Evolutionary conservation across 2,888 invertebrate genomes (phyloP).

Genomic region (Pogonocherus hispidulus): DNA sequence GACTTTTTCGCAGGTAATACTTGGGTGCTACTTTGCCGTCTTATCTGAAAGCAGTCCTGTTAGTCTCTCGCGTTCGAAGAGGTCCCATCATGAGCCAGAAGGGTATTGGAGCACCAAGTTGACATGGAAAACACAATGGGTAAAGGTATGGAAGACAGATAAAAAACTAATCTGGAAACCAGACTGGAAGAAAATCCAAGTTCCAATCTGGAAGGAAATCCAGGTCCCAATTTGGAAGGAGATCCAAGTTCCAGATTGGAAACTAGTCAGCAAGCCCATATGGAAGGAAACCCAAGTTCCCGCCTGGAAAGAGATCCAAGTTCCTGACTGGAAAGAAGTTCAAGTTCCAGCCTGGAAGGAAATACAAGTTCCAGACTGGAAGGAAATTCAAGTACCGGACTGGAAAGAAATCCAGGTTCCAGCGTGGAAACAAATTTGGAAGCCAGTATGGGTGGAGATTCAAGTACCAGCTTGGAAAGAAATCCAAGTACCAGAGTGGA

Average conservation of each 20-base stretch:
- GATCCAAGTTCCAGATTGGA: constrained; percentile 83
- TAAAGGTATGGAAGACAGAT: constrained; percentile 81
- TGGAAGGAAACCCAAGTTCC: constrained; percentile 88
- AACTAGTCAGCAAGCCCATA: constrained; percentile 78
- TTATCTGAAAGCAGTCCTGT: constrained; percentile 64
- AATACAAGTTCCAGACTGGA: constrained; percentile 79
- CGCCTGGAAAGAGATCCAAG: constrained; percentile 82
- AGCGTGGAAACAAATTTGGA: constrained; percentile 76
- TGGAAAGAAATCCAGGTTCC: constrained; percentile 77
- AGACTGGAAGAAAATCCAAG: constrained; percentile 80
- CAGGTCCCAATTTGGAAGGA: constrained; percentile 85
- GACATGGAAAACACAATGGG: constrained; percentile 88
- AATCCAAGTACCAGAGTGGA: constrained; percentile 73
- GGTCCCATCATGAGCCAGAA: constrained; percentile 75
- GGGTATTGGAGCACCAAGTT: constrained; percentile 88
- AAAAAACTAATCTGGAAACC: constrained; percentile 82
- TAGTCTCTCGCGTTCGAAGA: constrained; percentile 71
- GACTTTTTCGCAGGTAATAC: constrained; percentile 76
- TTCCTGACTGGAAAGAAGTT: constrained; percentile 80
- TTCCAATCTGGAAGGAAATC: constrained; percentile 77
- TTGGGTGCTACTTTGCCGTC: constrained; percentile 73
- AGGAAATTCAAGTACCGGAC: constrained; percentile 76
- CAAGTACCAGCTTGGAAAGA: constrained; percentile 75
- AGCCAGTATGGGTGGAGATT: constrained; percentile 78
- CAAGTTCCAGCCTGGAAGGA: constrained; percentile 81